Conservation (phyloP, 2,888 invertebrate genomes). For the Thysanoteuthis rhombus region DNA sequence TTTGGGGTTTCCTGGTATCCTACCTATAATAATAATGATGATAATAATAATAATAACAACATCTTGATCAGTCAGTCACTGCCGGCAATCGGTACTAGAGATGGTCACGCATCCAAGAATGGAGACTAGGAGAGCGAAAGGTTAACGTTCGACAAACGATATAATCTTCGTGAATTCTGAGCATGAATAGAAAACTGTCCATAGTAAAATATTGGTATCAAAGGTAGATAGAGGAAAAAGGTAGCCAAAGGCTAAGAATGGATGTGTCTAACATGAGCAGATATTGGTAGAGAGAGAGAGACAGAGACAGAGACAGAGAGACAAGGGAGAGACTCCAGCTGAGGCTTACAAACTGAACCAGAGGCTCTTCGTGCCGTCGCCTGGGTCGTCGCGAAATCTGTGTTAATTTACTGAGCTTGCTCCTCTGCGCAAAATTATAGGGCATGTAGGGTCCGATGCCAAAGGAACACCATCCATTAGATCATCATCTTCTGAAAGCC, state of each 20-base stretch:
- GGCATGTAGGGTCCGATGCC: background rate
- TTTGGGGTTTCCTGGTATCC: no score
- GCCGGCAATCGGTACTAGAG: no score
- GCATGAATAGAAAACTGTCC: background rate
- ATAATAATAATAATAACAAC: no score
- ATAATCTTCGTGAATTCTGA: background rate
- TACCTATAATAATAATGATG: no score
- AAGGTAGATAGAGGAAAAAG: background rate
- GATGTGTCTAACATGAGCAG: background rate
- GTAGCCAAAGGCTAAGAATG: background rate
- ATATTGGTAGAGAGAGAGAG: no score
- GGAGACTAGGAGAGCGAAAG: background rate
- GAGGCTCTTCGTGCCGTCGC: background rate
- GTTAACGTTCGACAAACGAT: background rate
- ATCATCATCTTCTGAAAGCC: background rate
- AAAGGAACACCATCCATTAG: background rate
- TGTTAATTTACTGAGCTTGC: background rate
- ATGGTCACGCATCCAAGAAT: no score
- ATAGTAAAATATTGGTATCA: background rate
- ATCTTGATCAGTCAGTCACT: no score
- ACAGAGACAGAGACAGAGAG: no score
- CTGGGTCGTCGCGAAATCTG: background rate
- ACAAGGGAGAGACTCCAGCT: background rate
- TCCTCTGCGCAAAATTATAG: background rate
- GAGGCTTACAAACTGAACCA: background rate